Conservation (phyloP, 1,140 invertebrate species). For the Rhagoletis pomonella region DNA sequence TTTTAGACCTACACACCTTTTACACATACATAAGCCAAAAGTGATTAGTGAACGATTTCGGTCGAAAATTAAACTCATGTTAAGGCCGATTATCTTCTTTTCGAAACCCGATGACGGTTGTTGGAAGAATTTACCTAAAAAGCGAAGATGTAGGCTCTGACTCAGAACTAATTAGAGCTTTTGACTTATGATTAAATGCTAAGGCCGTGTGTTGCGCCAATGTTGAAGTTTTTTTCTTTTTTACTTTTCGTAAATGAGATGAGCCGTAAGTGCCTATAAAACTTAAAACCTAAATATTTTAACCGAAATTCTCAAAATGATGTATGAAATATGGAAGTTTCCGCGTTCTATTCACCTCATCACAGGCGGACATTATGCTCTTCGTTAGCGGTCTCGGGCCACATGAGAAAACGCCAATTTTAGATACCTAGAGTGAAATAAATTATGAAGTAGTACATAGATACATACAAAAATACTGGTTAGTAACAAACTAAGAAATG, state of each 20-base stretch:
- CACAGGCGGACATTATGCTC: constrained; percentile 95
- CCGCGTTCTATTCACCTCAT: constrained; percentile 94
- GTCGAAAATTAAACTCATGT: too few species aligned
- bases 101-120: neutral
- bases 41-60: too few species aligned
- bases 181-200: neutral
- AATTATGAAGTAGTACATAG: constrained; percentile 1
- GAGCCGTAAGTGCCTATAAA: neutral
- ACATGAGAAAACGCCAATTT: constrained; percentile 98
- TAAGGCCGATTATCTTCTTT: too few species aligned
- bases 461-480: too few species aligned
- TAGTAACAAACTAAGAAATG: too few species aligned
- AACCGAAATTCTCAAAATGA: constrained; percentile 98
- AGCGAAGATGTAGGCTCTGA: neutral
- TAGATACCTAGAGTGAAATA: constrained; percentile 83
- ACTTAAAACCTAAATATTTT: constrained; percentile 56
- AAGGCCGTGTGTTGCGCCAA: neutral
- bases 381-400: constrained; percentile 96
- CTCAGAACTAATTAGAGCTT: too few species aligned
- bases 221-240: neutral
- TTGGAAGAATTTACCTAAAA: constrained; percentile 33
- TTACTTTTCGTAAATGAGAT: too few species aligned
- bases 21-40: too few species aligned
- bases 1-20: neutral
- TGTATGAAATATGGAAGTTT: constrained; percentile 97